Evolutionary conservation across 2,113 vertebrate species (phyloP).

Genomic region (Chauna torquata): DNA sequence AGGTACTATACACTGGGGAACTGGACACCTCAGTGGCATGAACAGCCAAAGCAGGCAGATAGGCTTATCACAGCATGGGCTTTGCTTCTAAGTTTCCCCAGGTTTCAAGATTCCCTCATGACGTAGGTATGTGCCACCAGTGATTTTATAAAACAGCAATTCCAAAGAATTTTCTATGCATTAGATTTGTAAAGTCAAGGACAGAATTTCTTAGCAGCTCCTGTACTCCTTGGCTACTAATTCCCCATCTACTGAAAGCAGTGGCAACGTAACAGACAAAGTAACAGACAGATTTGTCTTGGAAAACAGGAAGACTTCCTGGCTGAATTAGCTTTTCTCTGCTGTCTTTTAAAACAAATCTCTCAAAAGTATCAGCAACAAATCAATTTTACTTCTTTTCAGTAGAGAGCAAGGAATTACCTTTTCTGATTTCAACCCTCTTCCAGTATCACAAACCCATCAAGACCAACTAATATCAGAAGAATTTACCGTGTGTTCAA

Average conservation of each 20-base stretch:
- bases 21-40: background rate
- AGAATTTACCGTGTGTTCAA: conserved; percentile 44
- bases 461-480: conserved; percentile 10
- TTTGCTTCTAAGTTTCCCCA: background rate
- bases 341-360: conserved; percentile 13
- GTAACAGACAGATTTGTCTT: background rate
- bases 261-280: background rate
- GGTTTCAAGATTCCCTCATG: background rate
- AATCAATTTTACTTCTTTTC: conserved; percentile 42
- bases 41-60: background rate
- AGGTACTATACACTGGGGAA: background rate
- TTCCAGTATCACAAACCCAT: conserved; percentile 13
- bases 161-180: background rate
- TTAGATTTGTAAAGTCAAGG: background rate
- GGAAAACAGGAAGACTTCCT: background rate
- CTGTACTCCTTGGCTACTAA: background rate
- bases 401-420: conserved; percentile 17
- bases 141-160: background rate
- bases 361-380: conserved; percentile 34
- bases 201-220: background rate
- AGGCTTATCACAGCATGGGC: background rate
- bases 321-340: conserved; percentile 2
- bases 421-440: conserved; percentile 20
- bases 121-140: background rate
- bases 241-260: background rate